Conservation (phyloP, 53 echinoderm and acorn worm genomes). For the Apostichopus leukothele region DNA sequence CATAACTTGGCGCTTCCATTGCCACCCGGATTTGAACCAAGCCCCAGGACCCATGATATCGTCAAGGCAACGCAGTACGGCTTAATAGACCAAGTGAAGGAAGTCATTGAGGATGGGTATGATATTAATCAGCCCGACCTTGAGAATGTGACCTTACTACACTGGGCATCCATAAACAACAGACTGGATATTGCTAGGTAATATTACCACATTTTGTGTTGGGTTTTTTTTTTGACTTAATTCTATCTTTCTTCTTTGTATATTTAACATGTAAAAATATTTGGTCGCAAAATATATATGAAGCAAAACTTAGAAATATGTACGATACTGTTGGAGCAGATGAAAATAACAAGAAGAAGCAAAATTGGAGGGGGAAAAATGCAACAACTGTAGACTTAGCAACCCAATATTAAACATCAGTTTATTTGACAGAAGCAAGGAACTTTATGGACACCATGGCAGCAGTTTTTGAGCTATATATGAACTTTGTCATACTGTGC, state of each 20-base stretch:
- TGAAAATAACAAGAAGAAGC: conserved; percentile 14
- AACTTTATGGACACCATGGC: too few species aligned
- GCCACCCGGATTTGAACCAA: conserved; percentile 50
- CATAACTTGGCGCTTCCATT: conserved; percentile 28
- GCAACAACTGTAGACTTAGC: too few species aligned
- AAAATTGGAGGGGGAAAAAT: too few species aligned
- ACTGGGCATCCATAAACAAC: conserved; percentile 97
- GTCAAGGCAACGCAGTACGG: conserved; percentile 95
- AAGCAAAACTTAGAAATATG: conserved; percentile 48
- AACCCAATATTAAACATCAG: too few species aligned
- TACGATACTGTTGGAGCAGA: conserved; percentile 71
- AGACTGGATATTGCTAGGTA: conserved; percentile 87
- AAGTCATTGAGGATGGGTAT: conserved; percentile 74
- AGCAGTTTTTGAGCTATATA: too few species aligned
- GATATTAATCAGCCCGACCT: conserved; percentile 82
- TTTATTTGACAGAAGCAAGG: too few species aligned
- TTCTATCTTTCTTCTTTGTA: too few species aligned
- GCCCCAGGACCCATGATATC: conserved; percentile 64
- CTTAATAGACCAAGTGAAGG: conserved; percentile 69
- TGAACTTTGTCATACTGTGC: too few species aligned
- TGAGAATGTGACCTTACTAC: conserved; percentile 81
- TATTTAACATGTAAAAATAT: too few species aligned
- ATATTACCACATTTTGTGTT: neutral
- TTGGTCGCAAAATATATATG: too few species aligned
- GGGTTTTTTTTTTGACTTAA: too few species aligned